phyloP scores from a whole-genome alignment of 2,797 vertebrate species.

The Eutrigla gurnardus region DNA sequence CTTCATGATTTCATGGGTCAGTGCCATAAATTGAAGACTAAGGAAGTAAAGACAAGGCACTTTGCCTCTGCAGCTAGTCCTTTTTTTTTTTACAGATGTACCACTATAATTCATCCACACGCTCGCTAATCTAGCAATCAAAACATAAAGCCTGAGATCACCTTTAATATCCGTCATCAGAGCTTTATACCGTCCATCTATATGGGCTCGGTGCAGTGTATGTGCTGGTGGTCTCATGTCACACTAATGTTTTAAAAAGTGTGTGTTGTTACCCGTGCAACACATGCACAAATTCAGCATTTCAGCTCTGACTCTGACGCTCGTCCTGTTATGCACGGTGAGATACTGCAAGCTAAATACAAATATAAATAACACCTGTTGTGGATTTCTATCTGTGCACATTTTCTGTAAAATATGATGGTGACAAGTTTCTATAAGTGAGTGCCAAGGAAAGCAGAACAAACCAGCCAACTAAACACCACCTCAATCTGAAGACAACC shows the following conservation, averaged over 20 bases:
- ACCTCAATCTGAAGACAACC: conserved; percentile 61
- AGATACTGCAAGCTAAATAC: conserved; percentile 44
- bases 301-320: conserved; percentile 38
- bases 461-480: conserved; percentile 65
- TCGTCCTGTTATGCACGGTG: conserved; percentile 15
- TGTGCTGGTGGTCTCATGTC: neutral
- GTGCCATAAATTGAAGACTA: conserved; percentile 43
- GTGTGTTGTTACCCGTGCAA: conserved; percentile 15
- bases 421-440: conserved; percentile 51
- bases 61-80: conserved; percentile 19
- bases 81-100: conserved; percentile 31
- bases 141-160: conserved; percentile 54
- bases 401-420: conserved; percentile 50
- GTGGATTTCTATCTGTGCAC: conserved; percentile 60
- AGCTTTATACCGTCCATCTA: conserved; percentile 20
- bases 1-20: conserved; percentile 41
- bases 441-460: conserved; percentile 64
- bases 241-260: conserved; percentile 1
- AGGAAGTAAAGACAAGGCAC: conserved; percentile 44
- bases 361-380: conserved; percentile 72
- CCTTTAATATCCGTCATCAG: conserved; percentile 50
- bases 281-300: conserved; percentile 27
- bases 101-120: conserved; percentile 34
- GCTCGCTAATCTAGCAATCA: conserved; percentile 28
- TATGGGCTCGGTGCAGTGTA: neutral